A percentile compares a stretch with the other conserved stretches of the same genome.
Conservation (phyloP, 2,113 vertebrate genomes). For the Zosterops japonicus region DNA sequence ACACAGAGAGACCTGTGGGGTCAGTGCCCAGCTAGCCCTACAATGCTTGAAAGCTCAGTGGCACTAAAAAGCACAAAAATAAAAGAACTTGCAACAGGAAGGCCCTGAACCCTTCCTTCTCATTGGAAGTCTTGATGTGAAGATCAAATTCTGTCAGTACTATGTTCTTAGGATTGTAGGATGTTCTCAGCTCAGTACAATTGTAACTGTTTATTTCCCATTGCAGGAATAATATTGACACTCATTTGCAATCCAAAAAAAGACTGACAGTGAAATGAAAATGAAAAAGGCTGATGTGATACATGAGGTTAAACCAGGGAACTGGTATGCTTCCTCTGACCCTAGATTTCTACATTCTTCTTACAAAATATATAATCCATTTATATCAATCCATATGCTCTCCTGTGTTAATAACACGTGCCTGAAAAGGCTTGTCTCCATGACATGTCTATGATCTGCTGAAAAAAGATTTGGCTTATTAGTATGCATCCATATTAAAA, state of each 20-base stretch:
- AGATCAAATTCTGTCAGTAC: rapidly evolving
- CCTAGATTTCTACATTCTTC: background rate
- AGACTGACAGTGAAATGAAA: background rate
- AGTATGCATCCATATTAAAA: background rate
- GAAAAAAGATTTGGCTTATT: background rate
- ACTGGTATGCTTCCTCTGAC: background rate
- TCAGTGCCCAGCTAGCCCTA: background rate
- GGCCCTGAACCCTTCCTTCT: background rate
- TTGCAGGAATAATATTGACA: background rate
- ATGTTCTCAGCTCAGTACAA: background rate
- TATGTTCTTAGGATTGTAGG: background rate
- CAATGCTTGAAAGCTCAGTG: background rate
- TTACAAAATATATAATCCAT: background rate
- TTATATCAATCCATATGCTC: background rate
- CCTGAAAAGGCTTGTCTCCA: background rate
- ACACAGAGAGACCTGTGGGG: background rate
- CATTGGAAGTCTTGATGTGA: background rate
- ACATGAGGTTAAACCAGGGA: background rate
- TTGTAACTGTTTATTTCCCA: background rate
- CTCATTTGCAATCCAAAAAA: background rate
- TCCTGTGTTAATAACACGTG: background rate
- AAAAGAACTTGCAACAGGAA: background rate
- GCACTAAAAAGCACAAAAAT: background rate
- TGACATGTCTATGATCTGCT: background rate
- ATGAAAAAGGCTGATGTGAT: background rate